phyloP scores from a whole-genome alignment of 1,140 invertebrate genomes.

The Heliconius eleuchia region DNA sequence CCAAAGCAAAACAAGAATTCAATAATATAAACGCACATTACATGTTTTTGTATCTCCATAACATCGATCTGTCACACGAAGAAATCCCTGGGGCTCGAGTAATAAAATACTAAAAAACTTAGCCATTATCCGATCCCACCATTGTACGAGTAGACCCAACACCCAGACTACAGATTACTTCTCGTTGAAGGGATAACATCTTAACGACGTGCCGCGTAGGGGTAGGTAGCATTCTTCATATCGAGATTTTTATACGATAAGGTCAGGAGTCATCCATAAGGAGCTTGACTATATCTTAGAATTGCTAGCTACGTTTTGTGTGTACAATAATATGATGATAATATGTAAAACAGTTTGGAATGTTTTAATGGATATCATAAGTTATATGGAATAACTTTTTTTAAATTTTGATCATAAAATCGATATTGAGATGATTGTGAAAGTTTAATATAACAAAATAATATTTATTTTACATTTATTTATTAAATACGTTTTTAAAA shows the following conservation, averaged over 20 bases:
- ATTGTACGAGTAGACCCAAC: constrained; percentile 58
- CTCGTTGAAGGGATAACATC: constrained; percentile 74
- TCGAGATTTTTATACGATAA: constrained; percentile 75
- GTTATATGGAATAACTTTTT: too few species aligned
- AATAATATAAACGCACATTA: not conserved
- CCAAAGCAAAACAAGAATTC: not conserved
- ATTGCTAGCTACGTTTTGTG: not conserved
- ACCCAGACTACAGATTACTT: constrained; percentile 71
- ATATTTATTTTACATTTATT: too few species aligned
- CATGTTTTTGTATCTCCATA: constrained; percentile 33
- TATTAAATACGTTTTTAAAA: too few species aligned
- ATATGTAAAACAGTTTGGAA: not conserved
- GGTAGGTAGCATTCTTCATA: constrained; percentile 75
- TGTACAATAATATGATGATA: not conserved
- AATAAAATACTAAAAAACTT: constrained; percentile 71
- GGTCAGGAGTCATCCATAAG: constrained; percentile 63
- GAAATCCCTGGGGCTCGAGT: constrained; percentile 54
- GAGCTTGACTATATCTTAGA: constrained; percentile 26
- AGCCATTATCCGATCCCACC: constrained; percentile 72
- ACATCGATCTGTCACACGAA: constrained; percentile 66
- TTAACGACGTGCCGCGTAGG: constrained; percentile 72
- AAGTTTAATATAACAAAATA: too few species aligned
- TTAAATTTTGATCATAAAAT: too few species aligned
- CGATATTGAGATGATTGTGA: too few species aligned
- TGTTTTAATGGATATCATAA: too few species aligned